Evolutionary conservation across 2,888 invertebrate genomes (phyloP), one percentile per base, ranked within the genome.

Genomic region (Arrhopalites spinosus): DNA sequence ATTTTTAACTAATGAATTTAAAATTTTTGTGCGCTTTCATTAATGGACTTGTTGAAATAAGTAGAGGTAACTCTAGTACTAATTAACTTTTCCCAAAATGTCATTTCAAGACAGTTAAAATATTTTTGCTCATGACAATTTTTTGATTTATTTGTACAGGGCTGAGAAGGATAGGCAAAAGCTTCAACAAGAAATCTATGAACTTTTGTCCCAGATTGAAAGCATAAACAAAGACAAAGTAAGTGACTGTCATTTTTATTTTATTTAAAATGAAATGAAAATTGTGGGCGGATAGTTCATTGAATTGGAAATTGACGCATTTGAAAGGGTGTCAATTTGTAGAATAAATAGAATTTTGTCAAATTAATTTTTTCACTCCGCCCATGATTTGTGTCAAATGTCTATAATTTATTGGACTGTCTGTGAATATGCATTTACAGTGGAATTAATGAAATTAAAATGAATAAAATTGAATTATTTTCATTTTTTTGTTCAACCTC

Each of bases 181-280:
- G 89, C 95, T 98, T 90, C 96, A 99, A 88, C 91, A 96, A 85
- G 99, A 99, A 89, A 94, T 99, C 81, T 98, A 98, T 89, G 97
- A 97, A 88, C 90, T 98, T 83, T 90, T 98, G 86, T 91, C 96
- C 84, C 96, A 97, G 89, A 92, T 98, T 85, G 99, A 99, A 87
- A 91, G 90, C 83, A 89, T 93, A 84, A 94, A 91, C 88, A 98
- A 98, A 89, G 98, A 98, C 86, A 96, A 94, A 86, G 89, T 89
- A 67, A 56, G 43, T 61, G n/a, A n/a, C n/a, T n/a, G n/a, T n/a
- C n/a, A n/a, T n/a, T n/a, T n/a, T n/a, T n/a, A n/a, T n/a, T n/a
- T n/a, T n/a, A n/a, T n/a, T n/a, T n/a, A n/a, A n/a, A n/a, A n/a
- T n/a, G n/a, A n/a, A n/a, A n/a, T n/a, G n/a, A n/a, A n/a, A n/a